A percentile compares a stretch with the other conserved stretches of the same genome.
phyloP scores from a whole-genome alignment of 2,113 vertebrate genomes.

The Vulpes ferrilata region DNA sequence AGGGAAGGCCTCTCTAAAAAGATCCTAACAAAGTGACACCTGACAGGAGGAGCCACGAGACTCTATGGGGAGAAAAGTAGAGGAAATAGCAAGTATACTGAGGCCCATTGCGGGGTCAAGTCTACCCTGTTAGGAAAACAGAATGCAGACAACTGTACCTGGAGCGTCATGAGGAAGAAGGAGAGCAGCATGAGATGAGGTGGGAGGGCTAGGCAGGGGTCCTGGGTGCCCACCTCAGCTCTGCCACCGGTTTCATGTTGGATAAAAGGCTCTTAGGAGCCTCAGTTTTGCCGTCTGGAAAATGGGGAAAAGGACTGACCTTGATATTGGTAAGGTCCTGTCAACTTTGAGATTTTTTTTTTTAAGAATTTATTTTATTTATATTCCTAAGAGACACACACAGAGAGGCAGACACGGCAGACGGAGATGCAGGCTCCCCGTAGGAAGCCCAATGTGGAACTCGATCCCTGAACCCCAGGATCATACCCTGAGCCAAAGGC shows the following conservation, averaged over 20 bases:
- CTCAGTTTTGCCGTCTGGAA: neutral
- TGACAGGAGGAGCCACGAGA: neutral
- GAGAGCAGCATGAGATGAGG: neutral
- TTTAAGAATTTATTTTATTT: no score
- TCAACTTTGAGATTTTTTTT: neutral
- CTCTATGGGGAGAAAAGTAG: rapidly evolving
- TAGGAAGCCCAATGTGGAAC: no score
- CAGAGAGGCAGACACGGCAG: no score
- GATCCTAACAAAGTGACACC: neutral
- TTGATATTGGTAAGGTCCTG: neutral
- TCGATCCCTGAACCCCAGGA: no score
- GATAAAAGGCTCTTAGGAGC: neutral
- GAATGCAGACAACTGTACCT: neutral
- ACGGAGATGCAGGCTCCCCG: no score
- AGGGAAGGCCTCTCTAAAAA: neutral
- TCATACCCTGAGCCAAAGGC: no score
- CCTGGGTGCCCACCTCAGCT: neutral
- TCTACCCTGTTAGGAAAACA: neutral
- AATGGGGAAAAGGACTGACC: neutral
- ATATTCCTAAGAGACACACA: no score
- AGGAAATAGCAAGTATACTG: neutral
- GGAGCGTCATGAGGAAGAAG: neutral
- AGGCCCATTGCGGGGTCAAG: neutral
- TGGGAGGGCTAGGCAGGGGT: neutral
- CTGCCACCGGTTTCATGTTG: neutral